Conservation (phyloP, 2,888 invertebrate species). For the Chrysolina haemoptera region DNA sequence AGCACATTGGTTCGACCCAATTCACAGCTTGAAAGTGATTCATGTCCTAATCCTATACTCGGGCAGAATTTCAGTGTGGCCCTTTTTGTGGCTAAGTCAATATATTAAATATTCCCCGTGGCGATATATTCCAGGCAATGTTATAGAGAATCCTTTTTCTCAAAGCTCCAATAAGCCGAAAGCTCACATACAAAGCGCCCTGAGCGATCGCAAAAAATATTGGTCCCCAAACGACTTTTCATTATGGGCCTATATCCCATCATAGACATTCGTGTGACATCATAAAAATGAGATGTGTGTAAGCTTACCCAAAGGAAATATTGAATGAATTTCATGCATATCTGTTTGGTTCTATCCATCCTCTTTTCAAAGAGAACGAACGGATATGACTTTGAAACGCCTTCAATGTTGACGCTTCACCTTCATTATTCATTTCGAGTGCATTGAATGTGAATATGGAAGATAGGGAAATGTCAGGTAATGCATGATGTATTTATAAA, state of each 20-base stretch:
- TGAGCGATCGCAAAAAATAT: conserved; percentile 47
- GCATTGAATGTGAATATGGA: no score
- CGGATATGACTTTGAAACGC: no score
- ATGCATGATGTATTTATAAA: no score
- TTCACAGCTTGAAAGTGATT: no score
- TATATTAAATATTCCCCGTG: background rate
- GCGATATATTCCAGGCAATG: background rate
- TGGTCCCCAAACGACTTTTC: conserved; percentile 45
- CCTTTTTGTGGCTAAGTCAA: background rate
- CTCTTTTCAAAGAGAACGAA: background rate
- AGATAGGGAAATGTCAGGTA: no score
- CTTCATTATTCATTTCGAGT: no score
- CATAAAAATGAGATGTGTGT: conserved; percentile 30
- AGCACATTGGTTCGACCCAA: no score
- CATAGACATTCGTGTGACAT: conserved; percentile 38
- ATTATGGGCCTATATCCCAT: conserved; percentile 40
- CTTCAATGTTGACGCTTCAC: no score
- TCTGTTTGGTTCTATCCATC: background rate
- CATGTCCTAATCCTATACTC: background rate
- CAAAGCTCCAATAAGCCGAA: conserved; percentile 31
- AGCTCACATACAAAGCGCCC: conserved; percentile 30
- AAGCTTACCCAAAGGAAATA: conserved; percentile 36
- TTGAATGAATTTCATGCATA: conserved; percentile 21
- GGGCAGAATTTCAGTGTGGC: background rate
- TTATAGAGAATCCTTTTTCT: background rate